Evolutionary conservation across 2,888 invertebrate species (phyloP).

Genomic region (Apotomis capreana): DNA sequence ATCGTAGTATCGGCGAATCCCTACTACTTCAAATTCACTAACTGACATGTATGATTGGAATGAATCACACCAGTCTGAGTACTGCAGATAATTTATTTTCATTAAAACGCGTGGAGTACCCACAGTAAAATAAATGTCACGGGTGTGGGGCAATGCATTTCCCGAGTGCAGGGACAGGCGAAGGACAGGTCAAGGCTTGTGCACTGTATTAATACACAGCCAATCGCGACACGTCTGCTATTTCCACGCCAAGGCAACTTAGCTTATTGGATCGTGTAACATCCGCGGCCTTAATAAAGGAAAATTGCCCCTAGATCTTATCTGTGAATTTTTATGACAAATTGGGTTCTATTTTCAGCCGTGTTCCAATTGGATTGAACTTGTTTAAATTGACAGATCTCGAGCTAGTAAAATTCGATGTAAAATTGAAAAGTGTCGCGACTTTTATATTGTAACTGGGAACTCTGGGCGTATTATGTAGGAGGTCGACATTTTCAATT

Average conservation of each 20-base stretch:
- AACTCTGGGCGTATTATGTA: slow-evolving; percentile 2
- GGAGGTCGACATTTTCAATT: slow-evolving; percentile 38
- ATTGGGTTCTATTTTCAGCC: slow-evolving; percentile 19
- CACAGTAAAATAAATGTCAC: slow-evolving; percentile 26
- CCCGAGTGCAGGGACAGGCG: slow-evolving; percentile 47
- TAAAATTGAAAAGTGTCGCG: slow-evolving; percentile 6
- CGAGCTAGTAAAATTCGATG: neutral
- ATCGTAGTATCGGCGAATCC: no score
- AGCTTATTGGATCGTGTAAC: slow-evolving; percentile 31
- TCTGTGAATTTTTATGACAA: slow-evolving; percentile 32
- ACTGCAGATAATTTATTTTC: slow-evolving; percentile 4
- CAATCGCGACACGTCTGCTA: slow-evolving; percentile 56
- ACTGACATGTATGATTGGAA: neutral
- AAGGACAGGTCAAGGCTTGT: slow-evolving; percentile 73
- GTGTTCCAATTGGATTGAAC: slow-evolving; percentile 18
- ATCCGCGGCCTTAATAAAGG: slow-evolving; percentile 29
- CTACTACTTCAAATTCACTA: neutral
- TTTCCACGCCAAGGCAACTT: slow-evolving; percentile 47
- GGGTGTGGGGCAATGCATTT: slow-evolving; percentile 40
- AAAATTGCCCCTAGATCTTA: slow-evolving; percentile 39
- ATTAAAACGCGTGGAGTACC: slow-evolving; percentile 12
- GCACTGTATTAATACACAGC: slow-evolving; percentile 41
- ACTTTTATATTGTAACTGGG: slow-evolving; percentile 20
- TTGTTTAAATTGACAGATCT: slow-evolving; percentile 13
- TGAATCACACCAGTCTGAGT: neutral